phyloP scores from a whole-genome alignment of 1,140 invertebrate species.

The Ceratosolen fusciceps region DNA sequence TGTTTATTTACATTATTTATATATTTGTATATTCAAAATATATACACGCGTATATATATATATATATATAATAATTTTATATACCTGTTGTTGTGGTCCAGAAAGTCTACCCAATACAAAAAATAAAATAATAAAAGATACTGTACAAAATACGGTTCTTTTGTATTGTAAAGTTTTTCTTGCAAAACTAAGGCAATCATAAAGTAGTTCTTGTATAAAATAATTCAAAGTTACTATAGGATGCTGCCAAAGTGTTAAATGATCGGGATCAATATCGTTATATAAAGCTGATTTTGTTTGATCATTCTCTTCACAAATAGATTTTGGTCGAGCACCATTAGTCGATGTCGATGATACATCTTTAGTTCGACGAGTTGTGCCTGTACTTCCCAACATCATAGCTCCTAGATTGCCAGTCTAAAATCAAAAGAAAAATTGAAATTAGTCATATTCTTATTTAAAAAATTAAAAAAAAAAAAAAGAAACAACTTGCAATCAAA shows the following conservation, averaged over 20 bases:
- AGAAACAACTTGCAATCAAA: background rate
- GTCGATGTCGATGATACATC: conserved; percentile 56
- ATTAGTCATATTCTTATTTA: background rate
- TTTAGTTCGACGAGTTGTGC: conserved; percentile 62
- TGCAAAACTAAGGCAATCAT: conserved; percentile 75
- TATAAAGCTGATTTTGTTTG: conserved; percentile 50
- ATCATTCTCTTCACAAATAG: conserved; percentile 50
- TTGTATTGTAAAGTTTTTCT: conserved; percentile 67
- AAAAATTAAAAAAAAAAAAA: background rate
- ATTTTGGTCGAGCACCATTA: conserved; percentile 62
- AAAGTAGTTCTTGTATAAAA: conserved; percentile 82
- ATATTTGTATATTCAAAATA: no score
- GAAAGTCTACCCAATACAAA: conserved; percentile 70
- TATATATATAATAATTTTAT: conserved; percentile 34
- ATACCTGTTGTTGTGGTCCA: conserved; percentile 76
- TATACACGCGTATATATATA: background rate
- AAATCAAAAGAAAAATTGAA: conserved; percentile 42
- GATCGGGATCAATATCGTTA: conserved; percentile 71
- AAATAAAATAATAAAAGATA: conserved; percentile 66
- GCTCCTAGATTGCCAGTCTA: conserved; percentile 61
- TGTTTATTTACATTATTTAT: conserved; percentile 56
- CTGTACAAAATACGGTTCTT: conserved; percentile 63
- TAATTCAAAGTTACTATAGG: conserved; percentile 88
- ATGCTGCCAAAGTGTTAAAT: conserved; percentile 88
- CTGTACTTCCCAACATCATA: conserved; percentile 64